Base-by-base conservation (phyloP, 2,888 invertebrate genomes). In the Nomada goodeniana region DNA sequence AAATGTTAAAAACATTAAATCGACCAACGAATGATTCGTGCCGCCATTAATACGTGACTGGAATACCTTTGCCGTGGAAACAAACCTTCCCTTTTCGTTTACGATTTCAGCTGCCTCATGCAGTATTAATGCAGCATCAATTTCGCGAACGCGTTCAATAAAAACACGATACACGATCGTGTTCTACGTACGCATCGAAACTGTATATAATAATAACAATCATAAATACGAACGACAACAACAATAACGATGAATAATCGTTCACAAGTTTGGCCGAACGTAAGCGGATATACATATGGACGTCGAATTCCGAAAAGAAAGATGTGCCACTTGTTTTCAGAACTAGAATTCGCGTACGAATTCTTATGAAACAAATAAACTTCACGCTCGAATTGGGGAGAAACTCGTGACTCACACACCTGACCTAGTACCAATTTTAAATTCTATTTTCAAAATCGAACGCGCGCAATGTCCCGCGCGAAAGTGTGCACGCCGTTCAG, bases 41-140 rank as follows among this genome's bases (percentile, higher is more conserved):
- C 26, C 60, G 53, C 20, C 65, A 60, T 59, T 67, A 63, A 73
- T 67, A 81, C 77, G 72, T 84, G 84, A 84, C 69, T 29, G 47
- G 82, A 80, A 80, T 85, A 74, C 44, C 65, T 42, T 60, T 50
- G 26, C 42, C 4, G 50, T 20, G 26, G 67, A 61, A 79, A 69
- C 57, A 61, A 79, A 69, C 57, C 57, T 79, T 73, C 61, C 61
- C 79, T 76, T 64, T 80, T 82, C 76, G 67, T 71, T 76, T 68
- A 76, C 79, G 72, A 76, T 76, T 65, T 57, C 44, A 72, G 57
- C 64, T 69, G 61, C 64, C 76, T 82, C 79, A 77, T 84, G 80
- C 76, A 80, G 65, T 82, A 77, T 85, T 84, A 79, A 85, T 85
- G 74, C 60, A n/a, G 76, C 75, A 76, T 84, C 84, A 76, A 81